Evolutionary conservation across 2,113 vertebrate genomes (phyloP).

Genomic region (Xiphophorus couchianus): DNA sequence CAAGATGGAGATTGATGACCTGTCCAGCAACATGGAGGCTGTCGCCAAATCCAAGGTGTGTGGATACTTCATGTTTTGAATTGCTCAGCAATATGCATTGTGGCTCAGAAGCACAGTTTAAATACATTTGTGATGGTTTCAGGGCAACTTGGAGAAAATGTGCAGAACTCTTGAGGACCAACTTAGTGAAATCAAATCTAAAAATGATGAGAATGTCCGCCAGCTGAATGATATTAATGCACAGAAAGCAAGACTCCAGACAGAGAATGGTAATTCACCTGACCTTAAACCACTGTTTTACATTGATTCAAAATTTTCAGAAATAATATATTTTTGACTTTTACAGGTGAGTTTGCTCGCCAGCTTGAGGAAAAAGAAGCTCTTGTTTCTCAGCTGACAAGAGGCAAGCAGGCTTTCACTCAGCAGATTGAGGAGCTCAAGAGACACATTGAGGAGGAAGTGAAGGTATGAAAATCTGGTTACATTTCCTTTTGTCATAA

Average conservation of each 20-base stretch:
- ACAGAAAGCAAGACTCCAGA: constrained; percentile 55
- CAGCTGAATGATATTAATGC: constrained; percentile 49
- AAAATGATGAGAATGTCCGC: constrained; percentile 57
- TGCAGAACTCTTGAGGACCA: constrained; percentile 88
- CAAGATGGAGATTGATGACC: constrained; percentile 58
- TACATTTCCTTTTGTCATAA: too few species aligned
- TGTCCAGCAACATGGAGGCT: constrained; percentile 64
- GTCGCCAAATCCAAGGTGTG: constrained; percentile 81
- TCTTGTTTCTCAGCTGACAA: constrained; percentile 22
- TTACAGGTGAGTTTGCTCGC: neutral
- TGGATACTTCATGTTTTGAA: too few species aligned
- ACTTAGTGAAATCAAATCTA: constrained; percentile 82
- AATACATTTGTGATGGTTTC: too few species aligned
- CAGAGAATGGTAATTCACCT: constrained; percentile 49
- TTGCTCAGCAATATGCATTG: too few species aligned
- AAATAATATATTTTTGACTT: neutral
- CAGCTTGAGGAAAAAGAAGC: constrained; percentile 20
- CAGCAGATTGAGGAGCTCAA: constrained; percentile 46
- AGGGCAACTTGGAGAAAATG: constrained; percentile 89
- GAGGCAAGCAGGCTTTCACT: neutral
- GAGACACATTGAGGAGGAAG: constrained; percentile 84
- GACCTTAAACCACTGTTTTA: neutral
- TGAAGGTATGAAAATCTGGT: constrained; percentile 41
- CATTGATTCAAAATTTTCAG: neutral
- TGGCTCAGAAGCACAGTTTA: too few species aligned